A percentile compares a stretch with the other conserved stretches of the same genome.
phyloP scores from a whole-genome alignment of 2,797 vertebrate species.

The Clarias pachynema region DNA sequence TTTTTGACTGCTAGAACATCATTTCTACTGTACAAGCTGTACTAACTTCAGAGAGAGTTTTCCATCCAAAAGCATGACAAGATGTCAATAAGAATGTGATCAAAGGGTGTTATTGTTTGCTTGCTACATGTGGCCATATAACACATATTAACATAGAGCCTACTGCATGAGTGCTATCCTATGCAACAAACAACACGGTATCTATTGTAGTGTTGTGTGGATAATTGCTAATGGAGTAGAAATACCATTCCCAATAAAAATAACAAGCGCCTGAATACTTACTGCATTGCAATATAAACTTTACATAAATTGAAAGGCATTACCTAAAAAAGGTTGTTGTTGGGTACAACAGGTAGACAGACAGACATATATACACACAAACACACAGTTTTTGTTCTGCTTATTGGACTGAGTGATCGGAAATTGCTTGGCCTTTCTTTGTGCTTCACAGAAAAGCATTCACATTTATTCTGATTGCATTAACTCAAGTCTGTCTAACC shows the following conservation, averaged over 20 bases:
- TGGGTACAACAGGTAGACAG: neutral
- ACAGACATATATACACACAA: neutral
- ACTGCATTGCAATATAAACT: neutral
- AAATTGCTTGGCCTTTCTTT: slow-evolving; percentile 30
- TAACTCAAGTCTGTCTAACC: slow-evolving; percentile 57
- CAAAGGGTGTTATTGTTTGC: neutral
- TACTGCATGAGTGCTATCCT: neutral
- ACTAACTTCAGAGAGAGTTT: neutral
- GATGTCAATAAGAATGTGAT: neutral
- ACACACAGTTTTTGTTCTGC: neutral
- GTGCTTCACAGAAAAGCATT: slow-evolving; percentile 29
- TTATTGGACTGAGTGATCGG: slow-evolving; percentile 15
- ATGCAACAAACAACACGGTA: neutral
- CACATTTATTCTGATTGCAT: slow-evolving; percentile 56
- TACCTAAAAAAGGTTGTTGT: neutral
- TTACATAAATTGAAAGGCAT: neutral
- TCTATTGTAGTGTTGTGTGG: neutral
- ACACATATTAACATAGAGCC: neutral
- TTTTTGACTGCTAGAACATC: neutral
- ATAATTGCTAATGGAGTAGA: neutral
- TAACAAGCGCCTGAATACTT: neutral
- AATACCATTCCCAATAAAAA: neutral
- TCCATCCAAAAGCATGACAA: neutral
- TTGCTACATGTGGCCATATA: neutral
- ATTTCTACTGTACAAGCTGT: neutral